Conservation (phyloP, 2,797 vertebrate species). For the Dendrocincla tyrannina region DNA sequence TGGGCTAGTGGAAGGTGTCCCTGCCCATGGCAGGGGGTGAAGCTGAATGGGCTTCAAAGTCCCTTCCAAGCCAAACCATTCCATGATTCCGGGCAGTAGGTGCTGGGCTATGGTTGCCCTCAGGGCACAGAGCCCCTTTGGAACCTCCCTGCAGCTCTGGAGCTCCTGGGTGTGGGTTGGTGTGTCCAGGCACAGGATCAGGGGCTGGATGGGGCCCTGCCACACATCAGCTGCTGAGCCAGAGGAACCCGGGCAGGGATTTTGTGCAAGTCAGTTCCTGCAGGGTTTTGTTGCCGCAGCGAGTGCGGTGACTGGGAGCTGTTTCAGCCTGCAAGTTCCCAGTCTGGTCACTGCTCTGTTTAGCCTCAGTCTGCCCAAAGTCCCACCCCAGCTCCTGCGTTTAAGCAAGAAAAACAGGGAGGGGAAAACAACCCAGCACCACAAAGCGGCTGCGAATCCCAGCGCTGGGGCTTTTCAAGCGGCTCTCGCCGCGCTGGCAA, state of each 20-base stretch:
- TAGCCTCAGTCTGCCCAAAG: not conserved
- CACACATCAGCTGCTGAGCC: fast-evolving
- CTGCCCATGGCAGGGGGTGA: not conserved
- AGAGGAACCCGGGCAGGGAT: not conserved
- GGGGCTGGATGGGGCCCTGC: not conserved
- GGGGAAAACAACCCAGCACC: not conserved
- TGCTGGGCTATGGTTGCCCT: not conserved
- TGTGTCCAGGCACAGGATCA: not conserved
- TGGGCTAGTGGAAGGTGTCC: not conserved
- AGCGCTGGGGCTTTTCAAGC: not conserved
- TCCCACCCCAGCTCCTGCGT: not conserved
- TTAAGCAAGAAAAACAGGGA: not conserved
- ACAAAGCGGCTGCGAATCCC: not conserved
- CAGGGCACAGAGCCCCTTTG: fast-evolving
- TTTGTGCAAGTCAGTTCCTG: not conserved
- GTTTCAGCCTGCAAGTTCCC: not conserved
- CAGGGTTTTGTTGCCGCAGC: not conserved
- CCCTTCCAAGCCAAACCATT: not conserved
- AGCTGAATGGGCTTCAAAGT: fast-evolving
- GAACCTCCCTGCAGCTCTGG: not conserved
- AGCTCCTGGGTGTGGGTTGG: not conserved
- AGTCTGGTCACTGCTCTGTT: not conserved
- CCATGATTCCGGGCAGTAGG: not conserved
- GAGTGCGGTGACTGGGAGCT: not conserved
- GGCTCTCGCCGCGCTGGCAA: not conserved